Evolutionary conservation across 2,113 vertebrate genomes (phyloP).

Genomic region (Arenaria interpres): DNA sequence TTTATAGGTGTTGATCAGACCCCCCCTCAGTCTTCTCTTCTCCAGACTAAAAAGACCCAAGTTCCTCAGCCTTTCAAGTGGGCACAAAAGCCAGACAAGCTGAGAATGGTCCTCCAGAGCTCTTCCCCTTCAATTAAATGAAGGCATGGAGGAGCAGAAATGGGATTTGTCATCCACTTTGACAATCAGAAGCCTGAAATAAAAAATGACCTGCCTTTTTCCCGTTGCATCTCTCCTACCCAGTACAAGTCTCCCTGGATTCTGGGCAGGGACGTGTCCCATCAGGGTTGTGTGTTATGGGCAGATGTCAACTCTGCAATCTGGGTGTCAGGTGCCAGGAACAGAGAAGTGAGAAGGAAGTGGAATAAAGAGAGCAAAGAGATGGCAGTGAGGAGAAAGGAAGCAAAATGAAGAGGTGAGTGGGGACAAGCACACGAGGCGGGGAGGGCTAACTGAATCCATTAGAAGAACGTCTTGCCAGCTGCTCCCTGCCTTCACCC

Average conservation of each 20-base stretch:
- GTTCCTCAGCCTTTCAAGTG: not conserved
- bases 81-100: not conserved
- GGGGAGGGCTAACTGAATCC: not conserved
- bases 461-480: not conserved
- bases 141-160: not conserved
- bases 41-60: no score
- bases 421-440: not conserved
- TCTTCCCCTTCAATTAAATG: not conserved
- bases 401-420: not conserved
- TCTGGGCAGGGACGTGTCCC: not conserved
- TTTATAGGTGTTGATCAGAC: no score
- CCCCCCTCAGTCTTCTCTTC: no score
- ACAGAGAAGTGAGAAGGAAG: not conserved
- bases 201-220: not conserved
- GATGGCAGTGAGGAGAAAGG: not conserved
- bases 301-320: not conserved
- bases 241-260: not conserved
- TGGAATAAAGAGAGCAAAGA: not conserved
- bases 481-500: constrained; percentile 40
- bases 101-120: not conserved
- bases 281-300: no score
- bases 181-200: not conserved
- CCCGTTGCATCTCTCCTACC: not conserved
- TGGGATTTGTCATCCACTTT: not conserved
- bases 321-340: not conserved